phyloP scores from a whole-genome alignment of 2,888 invertebrate genomes.

The Drosophila helvetica region DNA sequence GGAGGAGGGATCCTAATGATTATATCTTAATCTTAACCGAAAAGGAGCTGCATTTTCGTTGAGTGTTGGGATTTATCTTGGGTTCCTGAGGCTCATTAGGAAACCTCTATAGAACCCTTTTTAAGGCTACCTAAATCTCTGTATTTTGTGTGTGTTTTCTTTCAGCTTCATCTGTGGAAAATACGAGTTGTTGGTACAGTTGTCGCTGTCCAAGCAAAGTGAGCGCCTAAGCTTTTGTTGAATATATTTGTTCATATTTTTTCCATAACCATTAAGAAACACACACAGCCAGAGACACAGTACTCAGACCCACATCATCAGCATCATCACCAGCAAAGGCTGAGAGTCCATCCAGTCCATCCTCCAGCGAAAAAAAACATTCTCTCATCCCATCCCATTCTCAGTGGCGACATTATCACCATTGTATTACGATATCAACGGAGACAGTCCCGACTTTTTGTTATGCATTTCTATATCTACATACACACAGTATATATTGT shows the following conservation, averaged over 20 bases:
- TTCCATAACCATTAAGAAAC: slow-evolving; percentile 71
- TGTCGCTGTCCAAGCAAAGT: slow-evolving; percentile 44
- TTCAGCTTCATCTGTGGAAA: not conserved
- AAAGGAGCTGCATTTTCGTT: not conserved
- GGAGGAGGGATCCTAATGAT: not conserved
- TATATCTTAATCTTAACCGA: no score
- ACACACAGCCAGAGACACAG: slow-evolving; percentile 9
- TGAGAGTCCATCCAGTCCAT: slow-evolving; percentile 27
- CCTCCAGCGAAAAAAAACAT: slow-evolving; percentile 10
- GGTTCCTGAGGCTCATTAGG: not conserved
- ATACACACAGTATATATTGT: not conserved
- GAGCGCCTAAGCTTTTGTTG: slow-evolving; percentile 64
- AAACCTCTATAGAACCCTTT: not conserved
- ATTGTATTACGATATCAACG: slow-evolving; percentile 69
- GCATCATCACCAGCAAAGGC: slow-evolving; percentile 33
- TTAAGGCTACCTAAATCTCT: not conserved
- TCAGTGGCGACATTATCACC: slow-evolving; percentile 61
- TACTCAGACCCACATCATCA: slow-evolving; percentile 50
- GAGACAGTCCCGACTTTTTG: slow-evolving; percentile 37
- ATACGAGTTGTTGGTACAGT: slow-evolving; percentile 59
- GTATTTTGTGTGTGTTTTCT: not conserved
- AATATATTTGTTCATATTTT: slow-evolving; percentile 69
- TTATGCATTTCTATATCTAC: slow-evolving; percentile 31
- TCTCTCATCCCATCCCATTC: slow-evolving; percentile 48
- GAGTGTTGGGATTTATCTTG: not conserved